Base-by-base conservation (phyloP, 2,888 invertebrate species). In the Keiferia lycopersicella region DNA sequence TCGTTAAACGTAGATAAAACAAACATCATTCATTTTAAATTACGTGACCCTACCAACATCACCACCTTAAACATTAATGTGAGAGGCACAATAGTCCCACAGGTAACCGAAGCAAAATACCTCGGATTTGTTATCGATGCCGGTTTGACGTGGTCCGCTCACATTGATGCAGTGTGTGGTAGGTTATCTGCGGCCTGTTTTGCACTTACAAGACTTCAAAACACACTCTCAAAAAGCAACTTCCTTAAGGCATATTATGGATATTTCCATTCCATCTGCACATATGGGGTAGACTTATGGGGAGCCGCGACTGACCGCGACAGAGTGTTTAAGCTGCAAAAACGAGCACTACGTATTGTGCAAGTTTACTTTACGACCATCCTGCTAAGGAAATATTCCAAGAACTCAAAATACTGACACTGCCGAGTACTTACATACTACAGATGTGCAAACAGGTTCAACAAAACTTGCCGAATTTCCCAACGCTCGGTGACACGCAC, bases 131-230 rank as follows among this genome's bases (percentile, higher is more conserved):
- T 38, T 16, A 57, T 57, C 16, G 57, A 57, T 16, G 22, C 57
- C 8, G 57, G 57, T n/a, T 16, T 57, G 8, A 57, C 57, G 16
- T 38, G 57, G 57, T 30, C 57, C 12, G 34, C 57, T n/a, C 57
- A 57, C 34, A 57, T 57, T 18, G 34, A 57, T 10, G 14, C 7
- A 3, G 30, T 16, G n/a, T 57, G 57, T 57, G 57, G n/a, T 57
- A 57, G 34, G 20, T n/a, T 57, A n/a, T 14, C 57, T 14, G 7
- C 57, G 12, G 57, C 57, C 16, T 57, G 57, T 16, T 57, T 30
- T 16, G 57, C 30, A n/a, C 26, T 57, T 3, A 8, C 34, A 16
- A 57, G 57, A n/a, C 57, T 57, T 6, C 57, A 34, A 6, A 30
- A 34, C 20, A 38, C 30, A 12, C 34, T 57, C 12, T 4, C 57